Evolutionary conservation across 2,113 vertebrate genomes (phyloP).

Genomic region (Petroica traversi): DNA sequence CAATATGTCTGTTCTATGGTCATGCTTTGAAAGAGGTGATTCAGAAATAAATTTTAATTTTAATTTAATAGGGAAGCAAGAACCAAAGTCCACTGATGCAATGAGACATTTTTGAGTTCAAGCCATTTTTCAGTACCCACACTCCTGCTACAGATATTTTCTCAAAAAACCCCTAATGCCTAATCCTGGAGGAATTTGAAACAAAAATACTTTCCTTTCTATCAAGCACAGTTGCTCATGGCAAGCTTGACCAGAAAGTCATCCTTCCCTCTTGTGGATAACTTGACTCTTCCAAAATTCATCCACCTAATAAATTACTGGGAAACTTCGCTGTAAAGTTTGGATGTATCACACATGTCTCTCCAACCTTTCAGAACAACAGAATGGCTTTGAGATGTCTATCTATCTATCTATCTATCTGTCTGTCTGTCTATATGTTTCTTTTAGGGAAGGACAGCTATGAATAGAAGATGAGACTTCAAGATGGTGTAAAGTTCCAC

Average conservation of each 20-base stretch:
- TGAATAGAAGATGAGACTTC: background rate
- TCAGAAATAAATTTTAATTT: background rate
- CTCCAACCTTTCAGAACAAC: background rate
- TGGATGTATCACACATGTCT: background rate
- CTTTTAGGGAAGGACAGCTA: background rate
- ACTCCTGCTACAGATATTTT: background rate
- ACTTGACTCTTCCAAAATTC: background rate
- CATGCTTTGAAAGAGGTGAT: background rate
- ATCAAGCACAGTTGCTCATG: background rate
- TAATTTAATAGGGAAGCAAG: background rate
- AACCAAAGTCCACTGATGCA: background rate
- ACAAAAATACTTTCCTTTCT: conserved; percentile 4
- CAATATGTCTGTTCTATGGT: background rate
- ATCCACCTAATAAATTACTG: background rate
- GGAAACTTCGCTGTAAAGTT: background rate
- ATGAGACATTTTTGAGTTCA: background rate
- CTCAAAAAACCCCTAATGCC: background rate
- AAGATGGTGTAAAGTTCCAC: background rate
- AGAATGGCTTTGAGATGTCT: background rate
- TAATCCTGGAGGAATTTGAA: background rate
- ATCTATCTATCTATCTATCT: background rate
- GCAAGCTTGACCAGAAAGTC: background rate
- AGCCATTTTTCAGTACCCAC: background rate
- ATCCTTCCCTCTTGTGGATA: background rate
- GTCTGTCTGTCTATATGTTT: too few species aligned